phyloP scores from a whole-genome alignment of 2,113 vertebrate species.

The Phasianus colchicus region DNA sequence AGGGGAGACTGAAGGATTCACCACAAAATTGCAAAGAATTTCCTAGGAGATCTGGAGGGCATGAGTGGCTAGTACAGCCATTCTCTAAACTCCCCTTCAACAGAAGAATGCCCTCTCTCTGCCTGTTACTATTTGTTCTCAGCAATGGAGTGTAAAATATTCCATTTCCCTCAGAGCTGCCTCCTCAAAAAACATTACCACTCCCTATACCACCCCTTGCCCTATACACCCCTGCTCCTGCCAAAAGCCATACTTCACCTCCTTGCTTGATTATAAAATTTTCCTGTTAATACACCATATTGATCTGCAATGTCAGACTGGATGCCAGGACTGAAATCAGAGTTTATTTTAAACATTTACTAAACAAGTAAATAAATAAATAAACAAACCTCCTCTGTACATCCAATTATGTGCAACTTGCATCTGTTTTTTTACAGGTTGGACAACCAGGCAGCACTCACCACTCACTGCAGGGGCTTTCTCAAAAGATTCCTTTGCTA shows the following conservation, averaged over 20 bases:
- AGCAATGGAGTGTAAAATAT: background rate
- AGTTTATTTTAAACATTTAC: slow-evolving; percentile 37
- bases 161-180: background rate
- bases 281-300: slow-evolving; percentile 13
- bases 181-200: background rate
- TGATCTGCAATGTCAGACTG: slow-evolving; percentile 46
- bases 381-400: background rate
- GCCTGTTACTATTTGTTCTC: background rate
- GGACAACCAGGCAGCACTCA: slow-evolving; percentile 5
- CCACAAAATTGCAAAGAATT: slow-evolving; percentile 23
- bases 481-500: background rate
- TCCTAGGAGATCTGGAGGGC: background rate
- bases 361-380: background rate
- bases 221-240: background rate
- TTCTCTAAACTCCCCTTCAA: background rate
- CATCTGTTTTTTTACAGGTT: background rate
- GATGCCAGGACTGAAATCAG: slow-evolving; percentile 13
- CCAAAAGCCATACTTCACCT: slow-evolving; percentile 25
- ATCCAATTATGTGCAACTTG: slow-evolving; percentile 42
- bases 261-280: background rate
- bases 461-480: slow-evolving; percentile 65
- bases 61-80: background rate
- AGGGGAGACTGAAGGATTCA: background rate
- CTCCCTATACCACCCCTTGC: background rate
- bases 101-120: background rate